Evolutionary conservation across 2,888 invertebrate genomes (phyloP).

Genomic region (Stratiomys singularior): DNA sequence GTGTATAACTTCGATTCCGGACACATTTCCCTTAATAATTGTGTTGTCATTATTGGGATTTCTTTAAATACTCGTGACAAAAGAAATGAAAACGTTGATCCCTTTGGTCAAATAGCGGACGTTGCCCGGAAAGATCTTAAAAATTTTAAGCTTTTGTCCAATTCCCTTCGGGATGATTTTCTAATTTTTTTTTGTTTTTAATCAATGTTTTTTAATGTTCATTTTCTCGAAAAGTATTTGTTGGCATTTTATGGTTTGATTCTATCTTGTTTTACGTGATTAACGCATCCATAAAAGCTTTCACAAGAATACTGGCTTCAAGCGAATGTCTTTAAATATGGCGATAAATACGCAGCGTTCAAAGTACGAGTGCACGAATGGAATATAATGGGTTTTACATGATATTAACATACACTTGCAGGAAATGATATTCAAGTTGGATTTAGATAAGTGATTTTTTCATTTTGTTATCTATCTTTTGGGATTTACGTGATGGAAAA

Average conservation of each 20-base stretch:
- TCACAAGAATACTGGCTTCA: too few relatives aligned
- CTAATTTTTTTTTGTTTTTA: too few relatives aligned
- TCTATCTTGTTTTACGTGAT: background rate
- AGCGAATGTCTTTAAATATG: background rate
- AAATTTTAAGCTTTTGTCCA: background rate
- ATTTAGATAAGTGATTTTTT: conserved; percentile 3
- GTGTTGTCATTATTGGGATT: background rate
- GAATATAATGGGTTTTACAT: background rate
- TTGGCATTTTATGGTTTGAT: background rate
- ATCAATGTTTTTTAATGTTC: too few relatives aligned
- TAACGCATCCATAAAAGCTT: background rate
- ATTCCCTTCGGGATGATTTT: too few relatives aligned
- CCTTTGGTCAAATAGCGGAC: background rate
- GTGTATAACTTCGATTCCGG: background rate
- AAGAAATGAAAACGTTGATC: background rate
- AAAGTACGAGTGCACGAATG: background rate
- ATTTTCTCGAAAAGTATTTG: background rate
- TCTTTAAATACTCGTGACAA: background rate
- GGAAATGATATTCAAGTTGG: background rate
- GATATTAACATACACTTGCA: background rate
- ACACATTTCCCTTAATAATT: background rate
- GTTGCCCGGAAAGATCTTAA: background rate
- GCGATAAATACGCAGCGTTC: background rate
- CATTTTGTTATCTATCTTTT: background rate
- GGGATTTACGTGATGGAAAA: too few relatives aligned